Conservation (phyloP, 2,113 vertebrate genomes). For the Rhegmatorhina hoffmannsi region DNA sequence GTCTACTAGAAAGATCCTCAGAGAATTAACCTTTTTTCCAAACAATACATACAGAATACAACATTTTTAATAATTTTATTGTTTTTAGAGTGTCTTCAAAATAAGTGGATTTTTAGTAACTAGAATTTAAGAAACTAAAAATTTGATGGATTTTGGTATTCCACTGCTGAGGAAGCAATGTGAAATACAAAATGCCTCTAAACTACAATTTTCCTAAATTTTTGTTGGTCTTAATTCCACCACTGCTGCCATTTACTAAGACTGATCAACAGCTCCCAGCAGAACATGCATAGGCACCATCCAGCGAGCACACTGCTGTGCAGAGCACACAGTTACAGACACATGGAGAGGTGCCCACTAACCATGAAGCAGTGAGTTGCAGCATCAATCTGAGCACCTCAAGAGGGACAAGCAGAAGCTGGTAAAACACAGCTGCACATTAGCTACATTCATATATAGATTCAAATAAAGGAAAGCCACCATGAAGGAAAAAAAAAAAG, state of each 20-base stretch:
- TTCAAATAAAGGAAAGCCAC: not conserved
- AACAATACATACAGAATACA: not conserved
- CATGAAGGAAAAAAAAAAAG: not conserved
- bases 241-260: not conserved
- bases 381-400: not conserved
- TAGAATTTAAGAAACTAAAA: not conserved
- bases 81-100: not conserved
- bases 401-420: not conserved
- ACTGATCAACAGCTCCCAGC: not conserved
- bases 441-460: not conserved
- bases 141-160: not conserved
- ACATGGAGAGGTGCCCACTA: not conserved
- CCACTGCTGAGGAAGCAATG: not conserved
- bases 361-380: not conserved
- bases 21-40: not conserved
- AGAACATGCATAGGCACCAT: accelerated
- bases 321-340: not conserved
- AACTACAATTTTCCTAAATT: not conserved
- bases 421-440: not conserved
- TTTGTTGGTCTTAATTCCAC: not conserved
- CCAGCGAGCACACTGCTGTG: not conserved
- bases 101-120: not conserved
- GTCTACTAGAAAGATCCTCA: not conserved
- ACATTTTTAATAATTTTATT: not conserved
- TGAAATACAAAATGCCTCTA: not conserved